Conservation (phyloP, 2,113 vertebrate genomes). For the Thinocorus orbignyianus region DNA sequence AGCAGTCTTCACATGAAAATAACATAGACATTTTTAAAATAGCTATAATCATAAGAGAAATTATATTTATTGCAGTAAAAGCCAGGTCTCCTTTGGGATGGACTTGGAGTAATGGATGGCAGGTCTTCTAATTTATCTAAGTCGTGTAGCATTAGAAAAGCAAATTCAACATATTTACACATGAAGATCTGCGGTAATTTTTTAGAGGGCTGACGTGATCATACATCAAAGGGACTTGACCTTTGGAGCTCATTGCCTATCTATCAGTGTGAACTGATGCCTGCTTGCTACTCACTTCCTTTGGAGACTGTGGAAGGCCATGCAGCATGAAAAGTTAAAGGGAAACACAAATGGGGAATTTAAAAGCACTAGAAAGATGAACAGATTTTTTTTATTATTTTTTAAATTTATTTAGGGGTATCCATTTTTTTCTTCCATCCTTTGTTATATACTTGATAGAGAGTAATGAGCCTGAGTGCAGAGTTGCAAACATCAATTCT, state of each 20-base stretch:
- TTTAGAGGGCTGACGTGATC: constrained; percentile 24
- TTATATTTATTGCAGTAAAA: not conserved
- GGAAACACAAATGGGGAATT: not conserved
- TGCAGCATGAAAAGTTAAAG: not conserved
- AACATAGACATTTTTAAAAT: not conserved
- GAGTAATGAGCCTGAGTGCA: not conserved
- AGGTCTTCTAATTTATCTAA: constrained; percentile 51
- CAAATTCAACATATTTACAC: constrained; percentile 58
- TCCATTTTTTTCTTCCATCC: not conserved
- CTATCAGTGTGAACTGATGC: not conserved
- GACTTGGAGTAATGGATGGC: not conserved
- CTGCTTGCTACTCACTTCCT: not conserved
- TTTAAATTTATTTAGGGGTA: not conserved
- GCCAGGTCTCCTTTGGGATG: constrained; percentile 3
- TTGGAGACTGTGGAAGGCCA: not conserved
- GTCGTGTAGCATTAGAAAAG: constrained; percentile 47
- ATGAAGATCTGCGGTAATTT: constrained; percentile 38
- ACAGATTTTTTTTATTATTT: not conserved
- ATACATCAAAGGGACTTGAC: constrained; percentile 39
- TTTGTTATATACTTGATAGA: not conserved
- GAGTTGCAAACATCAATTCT: constrained; percentile 9
- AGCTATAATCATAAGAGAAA: not conserved
- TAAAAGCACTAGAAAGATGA: not conserved
- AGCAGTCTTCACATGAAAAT: not conserved
- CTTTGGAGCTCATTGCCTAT: constrained; percentile 5